phyloP scores from a whole-genome alignment of 2,797 vertebrate species.

The Phrynocephalus vlangalii region DNA sequence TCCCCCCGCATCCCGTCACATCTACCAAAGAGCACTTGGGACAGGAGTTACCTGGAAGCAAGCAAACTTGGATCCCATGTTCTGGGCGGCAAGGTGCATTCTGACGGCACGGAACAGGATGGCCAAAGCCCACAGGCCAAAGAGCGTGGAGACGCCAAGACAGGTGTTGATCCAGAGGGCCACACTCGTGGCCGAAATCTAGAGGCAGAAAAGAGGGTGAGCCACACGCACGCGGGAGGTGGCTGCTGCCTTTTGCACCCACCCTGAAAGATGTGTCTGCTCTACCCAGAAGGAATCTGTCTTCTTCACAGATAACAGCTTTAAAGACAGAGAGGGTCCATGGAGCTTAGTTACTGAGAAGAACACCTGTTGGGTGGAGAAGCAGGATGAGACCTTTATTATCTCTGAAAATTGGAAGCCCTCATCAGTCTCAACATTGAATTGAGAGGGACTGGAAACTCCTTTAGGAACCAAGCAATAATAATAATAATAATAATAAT shows the following conservation, averaged over 20 bases:
- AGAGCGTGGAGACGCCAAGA: slow-evolving; percentile 71
- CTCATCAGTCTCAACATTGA: neutral
- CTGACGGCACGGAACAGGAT: slow-evolving; percentile 80
- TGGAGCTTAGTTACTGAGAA: neutral
- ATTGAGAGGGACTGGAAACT: too few species aligned
- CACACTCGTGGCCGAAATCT: slow-evolving; percentile 75
- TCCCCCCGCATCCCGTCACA: rapidly evolving
- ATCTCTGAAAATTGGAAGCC: neutral
- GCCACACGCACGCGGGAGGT: neutral
- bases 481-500: too few species aligned
- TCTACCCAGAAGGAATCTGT: neutral
- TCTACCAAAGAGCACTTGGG: neutral
- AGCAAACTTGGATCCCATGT: slow-evolving; percentile 77
- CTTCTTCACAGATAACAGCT: too few species aligned
- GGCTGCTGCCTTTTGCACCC: neutral
- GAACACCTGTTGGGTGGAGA: neutral
- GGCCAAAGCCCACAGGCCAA: slow-evolving; percentile 77
- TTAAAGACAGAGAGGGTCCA: neutral
- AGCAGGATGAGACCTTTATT: too few species aligned
- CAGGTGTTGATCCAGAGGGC: slow-evolving; percentile 79
- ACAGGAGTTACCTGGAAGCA: slow-evolving; percentile 79
- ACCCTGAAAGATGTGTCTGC: neutral
- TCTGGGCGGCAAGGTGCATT: slow-evolving; percentile 74
- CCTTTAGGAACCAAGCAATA: too few species aligned
- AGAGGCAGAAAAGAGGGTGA: neutral